These are phyloP conservation scores for Dendrolimus pini DNA, from an alignment of 2,888 invertebrate species.

Conservation along the genomic window DNA sequence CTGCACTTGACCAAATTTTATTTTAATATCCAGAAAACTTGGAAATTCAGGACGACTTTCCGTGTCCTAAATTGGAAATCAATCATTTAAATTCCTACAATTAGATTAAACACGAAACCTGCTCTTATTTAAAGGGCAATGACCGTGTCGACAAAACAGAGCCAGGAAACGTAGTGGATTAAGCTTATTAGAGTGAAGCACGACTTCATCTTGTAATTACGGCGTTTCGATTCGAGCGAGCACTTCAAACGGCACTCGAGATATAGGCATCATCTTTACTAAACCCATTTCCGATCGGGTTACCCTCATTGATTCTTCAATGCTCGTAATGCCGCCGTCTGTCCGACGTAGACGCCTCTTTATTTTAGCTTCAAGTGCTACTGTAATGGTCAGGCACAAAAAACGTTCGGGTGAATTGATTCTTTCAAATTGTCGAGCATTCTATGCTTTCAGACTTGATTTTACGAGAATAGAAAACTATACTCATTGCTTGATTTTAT, in stretches of 20 bases:
- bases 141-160: not conserved
- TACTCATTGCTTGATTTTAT: too few species aligned
- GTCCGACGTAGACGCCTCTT: not conserved
- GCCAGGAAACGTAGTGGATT: constrained; percentile 15
- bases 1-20: too few species aligned
- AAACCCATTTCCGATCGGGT: constrained; percentile 23
- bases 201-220: constrained; percentile 22
- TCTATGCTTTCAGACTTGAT: too few species aligned
- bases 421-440: too few species aligned
- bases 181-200: constrained; percentile 12
- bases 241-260: constrained; percentile 10
- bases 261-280: constrained; percentile 25
- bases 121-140: not conserved
- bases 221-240: constrained; percentile 17
- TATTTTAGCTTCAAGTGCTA: too few species aligned
- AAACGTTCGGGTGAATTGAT: too few species aligned
- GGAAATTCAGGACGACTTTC: too few species aligned
- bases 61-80: not conserved
- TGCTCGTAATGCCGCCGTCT: not conserved
- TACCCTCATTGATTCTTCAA: constrained; percentile 9
- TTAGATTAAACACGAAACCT: not conserved
- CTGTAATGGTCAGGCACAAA: too few species aligned
- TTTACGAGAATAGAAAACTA: too few species aligned
- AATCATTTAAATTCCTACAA: not conserved
- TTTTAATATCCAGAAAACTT: too few species aligned